Evolutionary conservation across 1,140 invertebrate genomes (phyloP).

Genomic region (Calephelis nemesis): DNA sequence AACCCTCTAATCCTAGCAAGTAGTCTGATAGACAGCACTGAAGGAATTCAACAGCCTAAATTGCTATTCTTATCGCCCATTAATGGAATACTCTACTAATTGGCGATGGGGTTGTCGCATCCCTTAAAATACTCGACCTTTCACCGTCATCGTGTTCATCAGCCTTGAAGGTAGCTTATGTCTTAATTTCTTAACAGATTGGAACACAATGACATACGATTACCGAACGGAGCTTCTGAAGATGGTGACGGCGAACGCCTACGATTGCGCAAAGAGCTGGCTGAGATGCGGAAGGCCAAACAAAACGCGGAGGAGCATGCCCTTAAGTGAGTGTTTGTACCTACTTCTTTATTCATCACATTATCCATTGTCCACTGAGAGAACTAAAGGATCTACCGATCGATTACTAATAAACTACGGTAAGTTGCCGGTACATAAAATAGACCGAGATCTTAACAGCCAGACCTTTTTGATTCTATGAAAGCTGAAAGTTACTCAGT

Average conservation of each 20-base stretch:
- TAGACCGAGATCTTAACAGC: no score
- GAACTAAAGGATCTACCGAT: not conserved
- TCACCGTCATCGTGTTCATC: no score
- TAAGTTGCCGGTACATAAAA: no score
- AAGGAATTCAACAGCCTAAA: no score
- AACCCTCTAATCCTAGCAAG: no score
- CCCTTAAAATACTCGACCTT: no score
- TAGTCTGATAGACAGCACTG: no score
- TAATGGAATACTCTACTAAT: not conserved
- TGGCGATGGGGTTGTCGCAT: not conserved
- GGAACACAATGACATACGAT: constrained; percentile 50
- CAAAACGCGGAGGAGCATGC: constrained; percentile 65
- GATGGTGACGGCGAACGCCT: constrained; percentile 57
- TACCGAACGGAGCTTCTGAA: constrained; percentile 56
- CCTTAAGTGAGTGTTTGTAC: constrained; percentile 62
- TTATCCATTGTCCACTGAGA: not conserved
- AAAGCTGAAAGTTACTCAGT: no score
- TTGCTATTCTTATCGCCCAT: no score
- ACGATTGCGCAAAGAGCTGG: constrained; percentile 66
- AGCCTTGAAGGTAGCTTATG: no score
- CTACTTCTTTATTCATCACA: not conserved
- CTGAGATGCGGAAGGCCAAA: constrained; percentile 60
- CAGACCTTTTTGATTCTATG: no score
- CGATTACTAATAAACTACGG: no score
- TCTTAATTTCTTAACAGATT: constrained; percentile 28